Conservation (phyloP, 1,140 invertebrate species). For the Monochamus saltuarius region DNA sequence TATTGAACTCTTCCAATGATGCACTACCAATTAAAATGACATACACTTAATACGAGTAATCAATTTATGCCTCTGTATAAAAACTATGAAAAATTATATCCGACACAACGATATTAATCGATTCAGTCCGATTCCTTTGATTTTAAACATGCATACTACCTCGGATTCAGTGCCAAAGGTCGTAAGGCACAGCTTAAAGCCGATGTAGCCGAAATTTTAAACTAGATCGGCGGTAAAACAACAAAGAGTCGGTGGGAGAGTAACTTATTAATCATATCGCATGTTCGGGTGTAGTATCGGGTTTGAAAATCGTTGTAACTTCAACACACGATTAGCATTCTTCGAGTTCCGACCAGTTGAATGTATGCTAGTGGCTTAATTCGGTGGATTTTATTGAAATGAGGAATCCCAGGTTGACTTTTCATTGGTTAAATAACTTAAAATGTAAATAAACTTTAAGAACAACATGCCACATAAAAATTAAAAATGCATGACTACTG, state of each 20-base stretch:
- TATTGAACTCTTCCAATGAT: too few relatives aligned
- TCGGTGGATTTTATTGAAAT: too few relatives aligned
- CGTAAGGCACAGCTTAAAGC: conserved; percentile 8
- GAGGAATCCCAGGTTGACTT: too few relatives aligned
- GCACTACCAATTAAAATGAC: too few relatives aligned
- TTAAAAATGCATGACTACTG: too few relatives aligned
- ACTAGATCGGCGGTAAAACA: conserved; percentile 21
- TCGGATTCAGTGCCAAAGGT: conserved; percentile 2
- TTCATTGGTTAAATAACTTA: too few relatives aligned
- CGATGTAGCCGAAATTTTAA: conserved; percentile 3
- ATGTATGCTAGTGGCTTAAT: too few relatives aligned
- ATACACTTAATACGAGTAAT: too few relatives aligned
- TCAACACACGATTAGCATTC: conserved; percentile 34
- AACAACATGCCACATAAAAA: too few relatives aligned
- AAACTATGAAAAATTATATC: too few relatives aligned
- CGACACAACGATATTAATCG: conserved; percentile 1
- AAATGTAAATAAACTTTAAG: too few relatives aligned
- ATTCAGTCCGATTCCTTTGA: conserved; percentile 6
- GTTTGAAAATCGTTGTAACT: conserved; percentile 17
- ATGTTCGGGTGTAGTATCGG: conserved; percentile 31
- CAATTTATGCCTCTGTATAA: too few relatives aligned
- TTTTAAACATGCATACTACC: conserved; percentile 13
- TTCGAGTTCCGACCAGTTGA: not conserved
- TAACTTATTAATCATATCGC: conserved; percentile 38
- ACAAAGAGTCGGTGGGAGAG: conserved; percentile 29